These are phyloP conservation scores for Delphinus delphis DNA, from an alignment of 2,113 vertebrate genomes.

Conservation along the genomic window DNA sequence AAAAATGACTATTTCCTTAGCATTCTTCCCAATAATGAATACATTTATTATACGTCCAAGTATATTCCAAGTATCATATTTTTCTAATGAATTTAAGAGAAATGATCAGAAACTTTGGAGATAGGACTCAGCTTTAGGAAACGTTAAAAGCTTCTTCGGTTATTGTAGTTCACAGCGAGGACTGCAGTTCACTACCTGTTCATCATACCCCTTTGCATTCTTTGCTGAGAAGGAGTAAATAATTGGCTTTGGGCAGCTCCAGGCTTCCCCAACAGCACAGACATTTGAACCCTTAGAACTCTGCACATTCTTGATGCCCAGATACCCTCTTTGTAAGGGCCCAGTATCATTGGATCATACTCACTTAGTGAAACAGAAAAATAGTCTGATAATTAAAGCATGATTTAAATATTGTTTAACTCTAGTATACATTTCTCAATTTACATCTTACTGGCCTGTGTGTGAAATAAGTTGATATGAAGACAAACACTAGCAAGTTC, in stretches of 20 bases:
- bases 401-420: not conserved
- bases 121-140: not conserved
- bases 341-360: not conserved
- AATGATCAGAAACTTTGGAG: not conserved
- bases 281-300: not conserved
- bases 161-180: not conserved
- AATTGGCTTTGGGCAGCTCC: not conserved
- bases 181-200: rapidly evolving
- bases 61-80: not conserved
- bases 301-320: not conserved
- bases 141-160: not conserved
- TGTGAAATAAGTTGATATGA: not conserved
- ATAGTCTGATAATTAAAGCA: not conserved
- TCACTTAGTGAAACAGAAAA: not conserved
- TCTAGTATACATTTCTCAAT: not conserved
- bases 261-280: not conserved
- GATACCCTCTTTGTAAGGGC: not conserved
- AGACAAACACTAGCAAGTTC: not conserved
- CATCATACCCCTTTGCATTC: not conserved
- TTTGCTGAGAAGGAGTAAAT: not conserved
- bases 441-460: not conserved
- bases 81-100: not conserved
- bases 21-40: not conserved
- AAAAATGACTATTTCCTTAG: not conserved
- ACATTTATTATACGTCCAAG: not conserved